Evolutionary conservation across 2,113 vertebrate species (phyloP), one percentile per base, ranked within the genome.

Genomic region (Anarhynchus alexandrinus): DNA sequence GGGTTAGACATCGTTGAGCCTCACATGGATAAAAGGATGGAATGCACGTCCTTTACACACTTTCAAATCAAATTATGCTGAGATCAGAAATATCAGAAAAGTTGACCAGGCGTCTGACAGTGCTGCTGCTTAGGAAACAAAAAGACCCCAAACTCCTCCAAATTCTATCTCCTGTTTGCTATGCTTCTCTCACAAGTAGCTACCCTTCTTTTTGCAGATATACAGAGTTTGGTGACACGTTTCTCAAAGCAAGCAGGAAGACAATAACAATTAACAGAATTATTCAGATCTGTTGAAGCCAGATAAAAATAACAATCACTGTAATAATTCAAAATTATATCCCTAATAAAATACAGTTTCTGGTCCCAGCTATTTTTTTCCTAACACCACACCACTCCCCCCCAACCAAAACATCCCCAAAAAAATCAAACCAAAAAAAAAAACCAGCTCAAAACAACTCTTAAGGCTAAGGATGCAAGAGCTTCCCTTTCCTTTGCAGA

Each of bases 221-320:
- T 88, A 45, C 52, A 73, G 40, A 92, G 67, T 22, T 0, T 72
- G 47, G 62, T 86, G 73, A 96, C 25, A 6, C 34, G 62, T 43
- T 96, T 94, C 86, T 74, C 64, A 82, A 96, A 72, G 81, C 86
- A 85, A 0, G 34, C 61, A 94, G 58, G 82, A 87, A 69, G 40
- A 85, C 76, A 88, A 15, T 74, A 93, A 92, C 66, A 86, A 92
- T 90, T 95, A 92, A 86, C 62, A 90, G 58, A 74, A 85, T 73
- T 82, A 87, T 38, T 91, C 62, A 42, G 66, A 81, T 96, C 88
- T 93, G 87, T 42, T 82, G 67, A 95, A 92, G 85, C 62, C 87
- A 90, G 82, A 94, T 83, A 94, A 93, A 94, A 90, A 43, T 15
- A 67, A 73, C 0, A 0, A 88, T 89, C 79, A 85, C 54, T 67